phyloP scores from a whole-genome alignment of 2,113 vertebrate genomes.

The Cyanoderma ruficeps region DNA sequence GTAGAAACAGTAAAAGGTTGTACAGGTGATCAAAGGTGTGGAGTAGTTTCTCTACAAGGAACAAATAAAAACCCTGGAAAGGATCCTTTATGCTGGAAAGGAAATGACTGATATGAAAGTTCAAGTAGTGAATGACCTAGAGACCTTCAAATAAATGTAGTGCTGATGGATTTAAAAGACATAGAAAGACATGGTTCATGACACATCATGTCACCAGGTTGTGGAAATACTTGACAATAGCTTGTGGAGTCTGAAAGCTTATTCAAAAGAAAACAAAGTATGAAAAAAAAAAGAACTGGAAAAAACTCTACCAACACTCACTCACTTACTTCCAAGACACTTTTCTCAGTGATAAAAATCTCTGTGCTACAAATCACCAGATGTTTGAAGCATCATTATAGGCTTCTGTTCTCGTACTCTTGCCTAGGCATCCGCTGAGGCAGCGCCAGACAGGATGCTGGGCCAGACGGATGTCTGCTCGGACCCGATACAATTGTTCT shows the following conservation, averaged over 20 bases:
- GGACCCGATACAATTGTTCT: conserved; percentile 53
- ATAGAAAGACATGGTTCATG: neutral
- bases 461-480: conserved; percentile 62
- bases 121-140: neutral
- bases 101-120: neutral
- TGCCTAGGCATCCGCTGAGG: neutral
- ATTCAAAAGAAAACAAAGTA: neutral
- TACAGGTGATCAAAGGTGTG: neutral
- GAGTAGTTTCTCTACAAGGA: neutral
- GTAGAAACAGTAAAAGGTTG: neutral
- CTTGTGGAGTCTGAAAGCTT: neutral
- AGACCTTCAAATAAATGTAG: neutral
- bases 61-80: neutral
- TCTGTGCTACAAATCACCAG: neutral
- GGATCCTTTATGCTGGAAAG: neutral
- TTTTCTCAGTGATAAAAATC: neutral
- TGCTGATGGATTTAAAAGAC: neutral
- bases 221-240: neutral
- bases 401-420: neutral
- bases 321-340: neutral
- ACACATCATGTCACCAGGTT: neutral
- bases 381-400: conserved; percentile 20
- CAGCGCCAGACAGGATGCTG: conserved; percentile 34
- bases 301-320: neutral
- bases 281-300: neutral